phyloP scores from a whole-genome alignment of 2,888 invertebrate genomes.

The Tachina lurida region DNA sequence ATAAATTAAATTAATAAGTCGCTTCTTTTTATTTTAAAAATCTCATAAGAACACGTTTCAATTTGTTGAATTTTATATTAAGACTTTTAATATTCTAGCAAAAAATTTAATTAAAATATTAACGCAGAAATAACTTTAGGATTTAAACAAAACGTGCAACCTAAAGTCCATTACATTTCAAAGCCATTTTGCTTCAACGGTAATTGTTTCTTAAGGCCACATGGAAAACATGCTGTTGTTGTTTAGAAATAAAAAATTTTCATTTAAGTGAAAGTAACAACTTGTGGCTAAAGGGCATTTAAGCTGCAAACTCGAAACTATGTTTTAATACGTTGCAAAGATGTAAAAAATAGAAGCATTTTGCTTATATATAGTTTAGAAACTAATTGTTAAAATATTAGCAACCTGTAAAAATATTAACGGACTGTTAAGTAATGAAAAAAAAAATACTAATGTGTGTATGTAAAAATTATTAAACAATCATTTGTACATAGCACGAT shows the following conservation, averaged over 20 bases:
- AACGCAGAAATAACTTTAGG: neutral
- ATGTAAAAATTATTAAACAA: neutral
- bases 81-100: neutral
- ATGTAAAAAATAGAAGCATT: neutral
- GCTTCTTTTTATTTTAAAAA: too few species aligned
- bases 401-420: neutral
- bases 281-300: neutral
- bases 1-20: too few species aligned
- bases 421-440: neutral
- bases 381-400: neutral
- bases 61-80: neutral
- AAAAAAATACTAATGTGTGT: neutral
- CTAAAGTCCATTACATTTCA: neutral
- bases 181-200: neutral
- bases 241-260: neutral
- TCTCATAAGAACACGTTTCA: too few species aligned
- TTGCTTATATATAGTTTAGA: neutral
- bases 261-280: neutral
- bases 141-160: neutral
- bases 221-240: neutral
- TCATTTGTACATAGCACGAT: too few species aligned
- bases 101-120: neutral
- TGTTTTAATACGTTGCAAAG: neutral
- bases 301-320: neutral
- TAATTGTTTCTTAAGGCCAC: neutral